A percentile compares a stretch with the other conserved stretches of the same genome.
phyloP scores from a whole-genome alignment of 2,888 invertebrate genomes.

The Conomelus anceps region DNA sequence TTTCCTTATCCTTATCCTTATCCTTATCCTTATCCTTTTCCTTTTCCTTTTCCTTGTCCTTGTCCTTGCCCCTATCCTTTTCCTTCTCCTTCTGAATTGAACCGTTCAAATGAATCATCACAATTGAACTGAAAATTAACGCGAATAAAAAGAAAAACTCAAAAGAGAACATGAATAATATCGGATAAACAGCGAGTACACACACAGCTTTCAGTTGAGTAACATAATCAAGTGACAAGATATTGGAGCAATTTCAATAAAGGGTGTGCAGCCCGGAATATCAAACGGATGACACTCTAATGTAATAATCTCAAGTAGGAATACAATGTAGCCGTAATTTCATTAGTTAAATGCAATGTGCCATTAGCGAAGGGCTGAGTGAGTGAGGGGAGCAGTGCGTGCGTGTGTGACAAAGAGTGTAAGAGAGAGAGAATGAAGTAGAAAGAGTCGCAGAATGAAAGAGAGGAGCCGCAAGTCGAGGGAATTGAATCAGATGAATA shows the following conservation, averaged over 20 bases:
- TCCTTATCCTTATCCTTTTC: neutral
- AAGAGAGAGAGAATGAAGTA: too few species aligned
- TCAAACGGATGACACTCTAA: neutral
- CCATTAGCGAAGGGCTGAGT: conserved; percentile 7
- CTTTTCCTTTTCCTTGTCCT: neutral
- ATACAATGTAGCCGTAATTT: conserved; percentile 1
- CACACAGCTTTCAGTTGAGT: neutral
- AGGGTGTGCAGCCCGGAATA: neutral
- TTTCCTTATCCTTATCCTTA: too few species aligned
- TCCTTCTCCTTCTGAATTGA: neutral
- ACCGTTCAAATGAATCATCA: neutral
- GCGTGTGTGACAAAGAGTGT: too few species aligned
- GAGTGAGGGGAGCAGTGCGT: too few species aligned
- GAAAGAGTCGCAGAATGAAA: too few species aligned
- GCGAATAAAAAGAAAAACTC: neutral
- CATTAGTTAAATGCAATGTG: conserved; percentile 3
- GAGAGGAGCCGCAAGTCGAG: too few species aligned
- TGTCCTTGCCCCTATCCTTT: neutral
- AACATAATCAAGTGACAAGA: neutral
- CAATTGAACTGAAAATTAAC: neutral
- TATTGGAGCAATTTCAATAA: neutral
- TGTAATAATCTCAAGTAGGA: neutral
- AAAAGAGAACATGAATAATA: too few species aligned
- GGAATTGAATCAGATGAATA: too few species aligned
- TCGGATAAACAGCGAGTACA: too few species aligned